Base-by-base conservation (phyloP, 2,888 invertebrate species). In the Conistra vaccinii region DNA sequence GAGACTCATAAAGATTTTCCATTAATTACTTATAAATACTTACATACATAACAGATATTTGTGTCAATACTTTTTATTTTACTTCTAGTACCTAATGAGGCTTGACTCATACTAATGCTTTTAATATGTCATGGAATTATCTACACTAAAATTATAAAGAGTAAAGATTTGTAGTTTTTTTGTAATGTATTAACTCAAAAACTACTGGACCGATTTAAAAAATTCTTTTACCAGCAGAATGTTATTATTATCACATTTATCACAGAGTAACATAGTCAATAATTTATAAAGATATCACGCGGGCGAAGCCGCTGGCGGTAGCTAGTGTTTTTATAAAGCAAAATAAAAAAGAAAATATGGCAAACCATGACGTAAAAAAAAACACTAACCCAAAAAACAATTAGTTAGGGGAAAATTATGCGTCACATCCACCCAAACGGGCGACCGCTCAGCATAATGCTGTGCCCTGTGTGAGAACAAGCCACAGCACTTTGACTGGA, bases 31-130 rank as follows among this genome's bases (percentile, higher is more conserved):
- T 14, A 42, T 17, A 35, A 39, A 26, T 29, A 51, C 51, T 51
- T 60, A 42, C 23, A 23, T 60, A 42, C 23, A 23, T 32, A 53
- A 35, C 73, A 14, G 63, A 45, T 65, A 61, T 29, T 48, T n/a
- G 57, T 42, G 51, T 73, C 42, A 55, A 55, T 51, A 53, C 14
- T 29, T 39, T n/a, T 29, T 39, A 39, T 73, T 39, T 39, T 29
- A 48, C 3, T 58, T 29, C n/a, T 39, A 73, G 48, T 48, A 42
- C 20, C 29, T 42, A 42, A 4, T 69, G 69, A 35, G 6, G 20
- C 6, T 48, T 48, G 70, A 70, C 14, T 45, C 32, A 62, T 26
- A 39, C 3, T 9, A 23, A 39, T 35, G 12, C 26, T 9, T 12
- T 7, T n/a, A n/a, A 4, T 26, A 55, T 55, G 14, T 26, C 17